phyloP scores from a whole-genome alignment of 2,888 invertebrate species.

The Holacanthella duospinosa region DNA sequence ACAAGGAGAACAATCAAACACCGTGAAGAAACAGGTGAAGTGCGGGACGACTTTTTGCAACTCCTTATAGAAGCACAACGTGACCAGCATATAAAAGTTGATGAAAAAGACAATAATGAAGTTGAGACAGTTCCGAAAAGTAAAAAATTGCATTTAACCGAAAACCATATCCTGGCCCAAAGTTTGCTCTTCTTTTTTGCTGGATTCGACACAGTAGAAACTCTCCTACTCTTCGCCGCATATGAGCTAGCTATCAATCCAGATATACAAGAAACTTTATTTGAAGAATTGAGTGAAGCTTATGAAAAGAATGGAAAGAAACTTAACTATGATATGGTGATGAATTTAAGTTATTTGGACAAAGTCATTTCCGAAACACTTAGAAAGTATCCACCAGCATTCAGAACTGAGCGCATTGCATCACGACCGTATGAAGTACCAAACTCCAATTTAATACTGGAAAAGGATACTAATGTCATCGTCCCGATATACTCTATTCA shows the following conservation, averaged over 20 bases:
- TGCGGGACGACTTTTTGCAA: slow-evolving; percentile 13
- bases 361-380: slow-evolving; percentile 24
- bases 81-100: neutral
- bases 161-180: slow-evolving; percentile 8
- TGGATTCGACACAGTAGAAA: slow-evolving; percentile 11
- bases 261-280: slow-evolving; percentile 15
- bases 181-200: slow-evolving; percentile 9
- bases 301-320: slow-evolving; percentile 9
- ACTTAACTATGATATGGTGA: slow-evolving; percentile 22
- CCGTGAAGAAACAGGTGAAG: slow-evolving; percentile 3
- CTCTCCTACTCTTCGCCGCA: slow-evolving; percentile 3
- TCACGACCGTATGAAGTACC: slow-evolving; percentile 12
- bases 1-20: slow-evolving; percentile 9
- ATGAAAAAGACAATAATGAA: slow-evolving; percentile 1
- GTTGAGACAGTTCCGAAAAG: slow-evolving; percentile 5
- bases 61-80: slow-evolving; percentile 8
- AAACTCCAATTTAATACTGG: slow-evolving; percentile 6
- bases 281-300: neutral
- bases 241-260: slow-evolving; percentile 14
- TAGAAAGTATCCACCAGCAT: slow-evolving; percentile 9
- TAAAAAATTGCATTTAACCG: slow-evolving; percentile 6
- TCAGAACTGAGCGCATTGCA: slow-evolving; percentile 7
- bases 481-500: slow-evolving; percentile 12
- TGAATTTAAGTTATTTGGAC: slow-evolving; percentile 27
- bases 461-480: slow-evolving; percentile 4